Conservation (phyloP, 2,888 invertebrate genomes). For the Metallyticus violacea region DNA sequence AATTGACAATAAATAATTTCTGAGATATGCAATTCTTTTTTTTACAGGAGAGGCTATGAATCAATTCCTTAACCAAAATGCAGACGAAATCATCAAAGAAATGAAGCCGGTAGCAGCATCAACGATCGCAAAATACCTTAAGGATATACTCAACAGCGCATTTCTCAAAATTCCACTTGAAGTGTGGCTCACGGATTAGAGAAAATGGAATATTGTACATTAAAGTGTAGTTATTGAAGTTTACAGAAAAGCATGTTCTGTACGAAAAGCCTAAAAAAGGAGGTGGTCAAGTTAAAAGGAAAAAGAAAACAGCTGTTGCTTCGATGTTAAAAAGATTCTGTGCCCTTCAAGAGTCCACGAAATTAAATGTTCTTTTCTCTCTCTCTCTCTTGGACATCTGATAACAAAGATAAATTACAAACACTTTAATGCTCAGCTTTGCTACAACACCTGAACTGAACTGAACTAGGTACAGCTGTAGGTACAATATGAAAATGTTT, state of each 20-base stretch:
- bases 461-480: no score
- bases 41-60: conserved; percentile 74
- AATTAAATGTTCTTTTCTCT: background rate
- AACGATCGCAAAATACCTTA: conserved; percentile 71
- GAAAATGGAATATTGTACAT: no score
- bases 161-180: conserved; percentile 69
- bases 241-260: background rate
- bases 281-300: no score
- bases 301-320: background rate
- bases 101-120: conserved; percentile 74
- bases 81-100: conserved; percentile 76
- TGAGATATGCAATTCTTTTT: background rate
- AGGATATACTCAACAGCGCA: conserved; percentile 68
- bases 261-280: background rate
- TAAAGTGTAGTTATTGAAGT: background rate
- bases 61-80: conserved; percentile 77
- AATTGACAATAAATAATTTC: no score
- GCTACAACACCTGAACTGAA: no score
- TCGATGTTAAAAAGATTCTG: no score
- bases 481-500: no score
- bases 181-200: conserved; percentile 57
- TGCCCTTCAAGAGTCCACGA: no score
- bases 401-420: no score
- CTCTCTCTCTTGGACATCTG: no score
- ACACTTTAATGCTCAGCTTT: no score